Percentiles rank a stretch among this genome's conserved stretches.
Conservation (phyloP, 2,797 vertebrate genomes). For the Acanthopagrus latus region DNA sequence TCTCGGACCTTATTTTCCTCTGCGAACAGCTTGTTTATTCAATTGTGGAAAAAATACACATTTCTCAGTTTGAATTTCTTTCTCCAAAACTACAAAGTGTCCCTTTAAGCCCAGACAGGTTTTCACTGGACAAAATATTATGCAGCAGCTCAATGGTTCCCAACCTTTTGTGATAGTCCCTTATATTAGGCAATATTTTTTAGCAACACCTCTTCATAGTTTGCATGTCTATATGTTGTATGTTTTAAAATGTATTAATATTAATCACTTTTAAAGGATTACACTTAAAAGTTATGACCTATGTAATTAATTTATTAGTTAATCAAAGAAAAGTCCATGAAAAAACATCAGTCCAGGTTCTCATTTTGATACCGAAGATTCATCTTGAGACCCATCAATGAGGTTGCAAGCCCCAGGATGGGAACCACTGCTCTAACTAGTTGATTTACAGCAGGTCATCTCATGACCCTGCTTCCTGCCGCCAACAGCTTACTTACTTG, state of each 20-base stretch:
- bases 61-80: too few species aligned
- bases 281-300: too few species aligned
- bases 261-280: neutral
- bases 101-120: neutral
- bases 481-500: slow-evolving; percentile 71
- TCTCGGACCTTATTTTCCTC: too few species aligned
- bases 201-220: neutral
- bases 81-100: too few species aligned
- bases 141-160: too few species aligned
- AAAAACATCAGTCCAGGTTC: neutral
- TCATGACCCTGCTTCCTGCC: slow-evolving; percentile 57
- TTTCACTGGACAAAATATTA: neutral
- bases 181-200: neutral
- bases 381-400: neutral
- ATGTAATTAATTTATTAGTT: neutral
- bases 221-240: neutral
- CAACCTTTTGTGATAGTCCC: neutral
- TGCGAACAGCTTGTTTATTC: too few species aligned
- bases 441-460: slow-evolving; percentile 54
- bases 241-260: neutral
- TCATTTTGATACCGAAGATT: neutral
- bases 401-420: neutral
- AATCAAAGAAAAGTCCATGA: neutral
- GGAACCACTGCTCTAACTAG: neutral
- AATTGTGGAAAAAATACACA: too few species aligned